Evolutionary conservation across 1,140 invertebrate species (phyloP), one percentile per base, ranked within the genome.

Genomic region (Stegodyphus dumicola): DNA sequence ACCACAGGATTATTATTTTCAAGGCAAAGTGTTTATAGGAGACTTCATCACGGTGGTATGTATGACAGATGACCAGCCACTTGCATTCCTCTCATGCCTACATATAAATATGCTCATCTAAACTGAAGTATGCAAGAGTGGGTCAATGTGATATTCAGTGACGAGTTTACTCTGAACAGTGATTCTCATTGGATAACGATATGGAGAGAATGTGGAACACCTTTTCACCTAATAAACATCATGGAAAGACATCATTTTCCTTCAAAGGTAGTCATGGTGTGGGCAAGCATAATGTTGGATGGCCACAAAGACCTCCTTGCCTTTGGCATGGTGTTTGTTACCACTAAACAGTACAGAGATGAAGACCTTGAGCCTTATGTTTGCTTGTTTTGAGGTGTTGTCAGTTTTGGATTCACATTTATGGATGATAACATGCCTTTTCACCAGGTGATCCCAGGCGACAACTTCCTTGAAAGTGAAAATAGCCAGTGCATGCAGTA

Each of bases 231-330:
- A 9, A 9, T 1, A 69, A 69, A 69, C 66, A 69, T 69, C 66
- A 96, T 97, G 17, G 17, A 69, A 69, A 18, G 66, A 69, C 66
- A 69, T 15, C 11, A n/a, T 69, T 69, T 69, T 69, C n/a, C 33
- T 33, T 33, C 33, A 33, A 48, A 18, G 17, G 66, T 2, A 9
- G 33, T 69, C 66, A 69, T 7, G n/a, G 66, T 69, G 66, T 69
- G 66, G 7, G 15, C 66, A 9, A n/a, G 18, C 66, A 69, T 69
- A 6, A 69, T 69, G 66, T 7, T 69, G 66, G n/a, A 69, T 69
- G 66, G 17, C 66, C 66, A 48, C 66, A 69, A 3, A 69, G 66
- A 69, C 66, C n/a, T 69, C 66, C 66, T 5, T n/a, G 17, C 6
- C 66, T 69, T 69, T 69, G 5, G 6, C 7, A 7, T 48, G 66